Evolutionary conservation across 2,113 vertebrate genomes (phyloP), one percentile per base, ranked within the genome.

Genomic region (Gymnobelideus leadbeateri): DNA sequence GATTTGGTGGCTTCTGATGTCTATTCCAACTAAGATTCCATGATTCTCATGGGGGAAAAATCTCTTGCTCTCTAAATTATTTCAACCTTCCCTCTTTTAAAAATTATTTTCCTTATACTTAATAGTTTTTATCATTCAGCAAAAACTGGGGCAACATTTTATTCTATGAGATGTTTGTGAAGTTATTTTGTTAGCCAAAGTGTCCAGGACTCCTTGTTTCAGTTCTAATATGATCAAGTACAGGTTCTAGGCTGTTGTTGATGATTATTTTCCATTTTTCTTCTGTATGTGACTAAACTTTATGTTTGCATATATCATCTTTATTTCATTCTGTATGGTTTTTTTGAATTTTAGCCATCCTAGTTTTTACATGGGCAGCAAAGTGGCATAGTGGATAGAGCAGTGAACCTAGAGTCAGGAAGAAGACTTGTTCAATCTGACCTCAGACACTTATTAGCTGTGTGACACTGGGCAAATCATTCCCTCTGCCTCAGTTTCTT

Each of bases 71-170:
- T 96, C 43, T 90, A 26, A 90, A 16, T 91, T 52, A 51, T 92
- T 96, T 95, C 51, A 77, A 92, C 53, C 28, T 68, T 37, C 10
- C 92, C 91, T 90, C 89, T 94, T 52, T 90, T 53, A 92, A 91
- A 89, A 52, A 54, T 23, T 51, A 1, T 37, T 8, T 93, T 93
- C 94, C n/a, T 53, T 89, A 46, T 91, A 8, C 24, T 91, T 47
- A 95, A 21, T 68, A 53, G 90, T 96, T 95, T 92, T 91, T 51
- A 93, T 92, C 37, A 95, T 96, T 92, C 25, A 95, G 54, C 51
- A 94, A 52, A 89, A 77, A 37, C 10, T 89, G 7, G 37, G 12
- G 28, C 95, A 19, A 54, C 46, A 84, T 25, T 3, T 94, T 50
- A 94, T n/a, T 14, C 37, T n/a, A 84, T 23, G 93, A 31, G 89